Evolutionary conservation across 92 coral and sea anemone genomes (phyloP), one percentile per base, ranked within the genome.

Genomic region (Anthopleura xanthogrammica): DNA sequence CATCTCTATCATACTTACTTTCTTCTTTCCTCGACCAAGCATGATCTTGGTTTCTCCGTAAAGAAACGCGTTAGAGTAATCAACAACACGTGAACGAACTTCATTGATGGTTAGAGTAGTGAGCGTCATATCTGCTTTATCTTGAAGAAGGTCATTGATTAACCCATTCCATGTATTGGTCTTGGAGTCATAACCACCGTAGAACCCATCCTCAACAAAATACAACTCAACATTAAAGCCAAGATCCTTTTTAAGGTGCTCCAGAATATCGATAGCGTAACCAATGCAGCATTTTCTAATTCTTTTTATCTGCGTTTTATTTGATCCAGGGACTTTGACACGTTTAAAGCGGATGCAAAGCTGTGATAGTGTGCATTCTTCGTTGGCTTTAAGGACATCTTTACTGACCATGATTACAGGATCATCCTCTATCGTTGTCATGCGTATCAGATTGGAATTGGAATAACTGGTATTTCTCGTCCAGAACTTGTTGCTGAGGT

Each of bases 141-240:
- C 91, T 76, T 88, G 85, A 20, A 95, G 17, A 55, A 95, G 80
- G 17, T 95, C 98, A 39, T 87, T 86, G 22, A 95, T 77, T 87
- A 95, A 81, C 8, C 98, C 98, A 81, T 92, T 92, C 98, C 98
- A 95, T 12, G 90, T 43, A 5, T 87, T 89, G 12, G 96, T 92
- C 39, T 40, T 56, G 11, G 91, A 7, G 64, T 94, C 83, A 40
- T 82, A 88, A 7, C 90, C 90, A 4, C 98, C 98, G 80, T 88
- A 95, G 16, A 82, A 76, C 11, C 83, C 80, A n/a, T 92, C 98
- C 79, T 87, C 89, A 5, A 89, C 94, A 71, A 95, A 87, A 72
- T 95, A 92, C 73, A 92, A 46, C 83, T 95, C 93, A 8, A 88
- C 89, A 39, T 80, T 79, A 55, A 95, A 77, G 16, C 86, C 83